Evolutionary conservation across 53 echinoderm and acorn worm species (phyloP).

Genomic region (Stichopus horrens): DNA sequence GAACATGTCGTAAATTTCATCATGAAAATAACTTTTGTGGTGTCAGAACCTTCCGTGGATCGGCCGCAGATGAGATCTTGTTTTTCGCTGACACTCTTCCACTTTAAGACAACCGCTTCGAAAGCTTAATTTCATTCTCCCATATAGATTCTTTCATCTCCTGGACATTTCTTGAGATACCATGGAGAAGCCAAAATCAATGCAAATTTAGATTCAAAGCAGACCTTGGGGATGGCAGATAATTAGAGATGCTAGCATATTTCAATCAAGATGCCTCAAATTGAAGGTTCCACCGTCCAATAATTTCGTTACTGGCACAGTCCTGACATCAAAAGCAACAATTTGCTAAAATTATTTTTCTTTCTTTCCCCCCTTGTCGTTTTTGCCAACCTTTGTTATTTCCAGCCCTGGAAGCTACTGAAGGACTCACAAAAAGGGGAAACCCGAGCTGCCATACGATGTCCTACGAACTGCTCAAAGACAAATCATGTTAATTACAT

Average conservation of each 20-base stretch:
- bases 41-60: too few relatives aligned
- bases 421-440: constrained; percentile 30
- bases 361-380: background rate
- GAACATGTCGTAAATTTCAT: too few relatives aligned
- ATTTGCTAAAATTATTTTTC: constrained; percentile 10
- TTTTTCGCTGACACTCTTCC: too few relatives aligned
- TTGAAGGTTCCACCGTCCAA: background rate
- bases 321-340: constrained; percentile 47
- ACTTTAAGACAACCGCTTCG: too few relatives aligned
- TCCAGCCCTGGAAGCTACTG: constrained; percentile 9
- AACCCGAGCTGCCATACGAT: constrained; percentile 28
- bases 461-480: background rate
- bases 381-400: constrained; percentile 13
- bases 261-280: background rate
- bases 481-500: constrained; percentile 37
- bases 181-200: background rate
- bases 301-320: constrained; percentile 36
- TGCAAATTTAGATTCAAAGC: constrained; percentile 5
- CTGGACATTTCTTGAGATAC: background rate
- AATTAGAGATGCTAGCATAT: background rate
- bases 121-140: too few relatives aligned
- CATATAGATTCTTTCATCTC: background rate
- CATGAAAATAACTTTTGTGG: too few relatives aligned
- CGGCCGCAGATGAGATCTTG: too few relatives aligned
- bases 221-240: constrained; percentile 13